Conservation (phyloP, 2,113 vertebrate genomes). For the Pycnonotus jocosus region DNA sequence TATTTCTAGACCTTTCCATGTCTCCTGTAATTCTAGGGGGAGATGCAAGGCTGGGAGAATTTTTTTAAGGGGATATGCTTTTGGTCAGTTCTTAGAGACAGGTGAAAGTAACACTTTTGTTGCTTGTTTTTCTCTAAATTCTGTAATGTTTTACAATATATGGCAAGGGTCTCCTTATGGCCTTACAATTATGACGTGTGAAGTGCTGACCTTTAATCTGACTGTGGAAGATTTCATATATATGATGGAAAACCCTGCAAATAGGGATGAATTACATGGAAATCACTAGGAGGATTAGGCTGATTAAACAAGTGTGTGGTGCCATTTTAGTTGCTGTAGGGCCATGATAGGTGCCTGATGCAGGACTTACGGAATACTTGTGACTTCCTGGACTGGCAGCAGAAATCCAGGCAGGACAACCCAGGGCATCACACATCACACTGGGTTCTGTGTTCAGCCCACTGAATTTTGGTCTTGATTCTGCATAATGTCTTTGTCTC, state of each 20-base stretch:
- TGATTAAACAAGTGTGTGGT: background rate
- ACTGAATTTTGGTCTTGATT: background rate
- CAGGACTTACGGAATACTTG: background rate
- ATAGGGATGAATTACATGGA: background rate
- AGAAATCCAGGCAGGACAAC: background rate
- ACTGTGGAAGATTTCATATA: background rate
- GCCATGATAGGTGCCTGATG: background rate
- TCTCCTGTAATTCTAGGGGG: background rate
- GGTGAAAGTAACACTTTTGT: background rate
- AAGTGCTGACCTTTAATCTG: background rate
- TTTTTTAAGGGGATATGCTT: background rate
- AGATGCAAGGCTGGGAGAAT: background rate
- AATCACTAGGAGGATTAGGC: background rate
- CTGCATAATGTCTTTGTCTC: background rate
- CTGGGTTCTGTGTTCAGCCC: background rate
- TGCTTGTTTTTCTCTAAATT: background rate
- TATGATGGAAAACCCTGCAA: background rate
- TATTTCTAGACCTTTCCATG: background rate
- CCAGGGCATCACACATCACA: accelerated
- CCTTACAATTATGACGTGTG: background rate
- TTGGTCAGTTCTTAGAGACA: background rate
- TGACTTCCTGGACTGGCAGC: background rate
- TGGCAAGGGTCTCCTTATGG: background rate
- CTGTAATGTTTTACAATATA: background rate
- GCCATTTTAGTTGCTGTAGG: background rate